Percentiles rank a stretch among this genome's conserved stretches.
Evolutionary conservation across 2,797 vertebrate species (phyloP).

Genomic region (Sphenodon punctatus): DNA sequence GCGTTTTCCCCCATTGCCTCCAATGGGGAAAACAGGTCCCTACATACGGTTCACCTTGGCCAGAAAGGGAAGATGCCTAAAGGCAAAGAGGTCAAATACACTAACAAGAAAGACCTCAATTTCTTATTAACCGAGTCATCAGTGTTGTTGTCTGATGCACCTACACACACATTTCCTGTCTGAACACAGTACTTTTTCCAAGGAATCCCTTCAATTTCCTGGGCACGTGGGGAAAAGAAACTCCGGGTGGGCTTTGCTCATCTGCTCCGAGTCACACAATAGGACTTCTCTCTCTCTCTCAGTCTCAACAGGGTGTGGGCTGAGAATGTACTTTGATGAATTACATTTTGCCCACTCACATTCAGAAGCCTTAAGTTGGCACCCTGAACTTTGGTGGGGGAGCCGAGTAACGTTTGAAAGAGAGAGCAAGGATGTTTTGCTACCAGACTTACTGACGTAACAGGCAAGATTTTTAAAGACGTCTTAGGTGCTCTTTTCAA

Average conservation of each 20-base stretch:
- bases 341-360: accelerated
- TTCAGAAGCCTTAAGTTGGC: neutral
- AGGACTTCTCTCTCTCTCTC: neutral
- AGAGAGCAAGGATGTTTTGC: no score
- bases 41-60: no score
- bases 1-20: no score
- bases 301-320: neutral
- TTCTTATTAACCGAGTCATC: neutral
- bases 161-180: no score
- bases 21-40: no score
- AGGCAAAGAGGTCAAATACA: neutral
- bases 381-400: no score
- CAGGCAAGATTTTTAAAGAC: no score
- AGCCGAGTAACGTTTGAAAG: no score
- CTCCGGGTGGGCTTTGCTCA: neutral
- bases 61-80: neutral
- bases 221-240: neutral
- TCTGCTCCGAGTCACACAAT: neutral
- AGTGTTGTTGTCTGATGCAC: no score
- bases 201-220: neutral
- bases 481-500: no score
- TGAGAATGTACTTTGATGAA: neutral
- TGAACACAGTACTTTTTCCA: neutral
- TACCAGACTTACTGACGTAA: no score
- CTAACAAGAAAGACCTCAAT: neutral